A percentile compares a stretch with the other conserved stretches of the same genome.
Conservation (phyloP, 2,113 vertebrate species). For the Thymallus thymallus region DNA sequence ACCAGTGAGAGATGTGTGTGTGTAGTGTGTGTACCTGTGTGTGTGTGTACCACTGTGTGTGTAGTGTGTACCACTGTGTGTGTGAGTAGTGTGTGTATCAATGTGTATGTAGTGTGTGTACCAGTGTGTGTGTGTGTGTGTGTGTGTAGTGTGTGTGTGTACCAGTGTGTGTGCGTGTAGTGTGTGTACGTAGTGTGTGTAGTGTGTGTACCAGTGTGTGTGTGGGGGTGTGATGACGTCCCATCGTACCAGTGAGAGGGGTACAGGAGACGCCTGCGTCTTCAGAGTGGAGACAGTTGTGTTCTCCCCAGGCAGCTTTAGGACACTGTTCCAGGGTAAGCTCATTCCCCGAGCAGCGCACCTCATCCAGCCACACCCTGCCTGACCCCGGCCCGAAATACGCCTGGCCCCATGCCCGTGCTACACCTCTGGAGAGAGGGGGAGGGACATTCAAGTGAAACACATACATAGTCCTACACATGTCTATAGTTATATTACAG, state of each 20-base stretch:
- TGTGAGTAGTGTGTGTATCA: neutral
- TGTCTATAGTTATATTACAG: too few species aligned
- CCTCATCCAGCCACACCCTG: slow-evolving; percentile 87
- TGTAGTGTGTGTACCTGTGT: neutral
- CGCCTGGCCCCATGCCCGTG: slow-evolving; percentile 84
- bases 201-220: neutral
- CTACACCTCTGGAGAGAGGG: slow-evolving; percentile 76
- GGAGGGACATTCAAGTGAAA: neutral
- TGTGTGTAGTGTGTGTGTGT: too few species aligned
- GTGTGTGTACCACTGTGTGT: neutral
- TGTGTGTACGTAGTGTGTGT: neutral
- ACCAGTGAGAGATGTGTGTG: too few species aligned
- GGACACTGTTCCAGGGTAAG: slow-evolving; percentile 91
- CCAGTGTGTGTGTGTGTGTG: neutral
- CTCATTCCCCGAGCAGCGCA: slow-evolving; percentile 91
- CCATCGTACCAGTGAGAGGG: slow-evolving; percentile 80
- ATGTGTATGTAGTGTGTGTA: neutral
- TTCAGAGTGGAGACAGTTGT: slow-evolving; percentile 93
- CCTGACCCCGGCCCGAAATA: slow-evolving; percentile 87
- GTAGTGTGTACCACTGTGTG: neutral
- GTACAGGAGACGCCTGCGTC: slow-evolving; percentile 92
- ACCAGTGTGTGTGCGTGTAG: neutral
- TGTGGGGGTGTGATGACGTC: neutral
- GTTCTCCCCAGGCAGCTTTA: slow-evolving; percentile 86
- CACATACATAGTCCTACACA: neutral